Evolutionary conservation across 2,888 invertebrate species (phyloP).

Genomic region (Diloba caeruleocephala): DNA sequence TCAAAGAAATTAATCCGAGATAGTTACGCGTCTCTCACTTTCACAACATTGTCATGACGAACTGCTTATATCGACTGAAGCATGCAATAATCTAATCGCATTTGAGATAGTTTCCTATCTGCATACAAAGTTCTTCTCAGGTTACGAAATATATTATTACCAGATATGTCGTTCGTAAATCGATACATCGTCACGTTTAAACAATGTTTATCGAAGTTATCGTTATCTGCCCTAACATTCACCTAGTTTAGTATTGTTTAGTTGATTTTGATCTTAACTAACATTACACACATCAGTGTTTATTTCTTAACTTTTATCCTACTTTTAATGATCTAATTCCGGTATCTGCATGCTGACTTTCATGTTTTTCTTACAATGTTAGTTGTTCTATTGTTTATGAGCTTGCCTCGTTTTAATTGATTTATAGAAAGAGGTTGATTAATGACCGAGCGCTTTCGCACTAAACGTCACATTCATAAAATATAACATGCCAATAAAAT

Average conservation of each 20-base stretch:
- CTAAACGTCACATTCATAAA: conserved; percentile 14
- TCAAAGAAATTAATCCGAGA: conserved; percentile 38
- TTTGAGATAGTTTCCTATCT: conserved; percentile 35
- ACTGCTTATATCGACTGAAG: conserved; percentile 33
- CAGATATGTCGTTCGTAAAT: conserved; percentile 20
- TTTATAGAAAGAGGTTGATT: conserved; percentile 16
- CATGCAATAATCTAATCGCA: conserved; percentile 44
- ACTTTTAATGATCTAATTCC: background rate
- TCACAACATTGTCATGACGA: conserved; percentile 53
- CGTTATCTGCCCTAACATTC: conserved; percentile 6
- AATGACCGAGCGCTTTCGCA: background rate
- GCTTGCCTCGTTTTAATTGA: conserved; percentile 27
- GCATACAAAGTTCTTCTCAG: conserved; percentile 23
- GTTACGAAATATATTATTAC: conserved; percentile 42
- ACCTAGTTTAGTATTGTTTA: conserved; percentile 25
- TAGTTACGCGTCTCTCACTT: conserved; percentile 39
- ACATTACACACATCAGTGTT: no score
- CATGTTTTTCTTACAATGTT: conserved; percentile 16
- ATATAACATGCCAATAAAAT: conserved; percentile 16
- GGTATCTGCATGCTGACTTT: background rate
- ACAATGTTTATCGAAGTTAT: conserved; percentile 19
- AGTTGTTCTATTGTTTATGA: conserved; percentile 37
- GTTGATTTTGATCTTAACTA: conserved; percentile 7
- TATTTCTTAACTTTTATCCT: conserved; percentile 13
- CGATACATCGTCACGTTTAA: conserved; percentile 41